Evolutionary conservation across 2,113 vertebrate species (phyloP).

Genomic region (Lepidothrix coronata): DNA sequence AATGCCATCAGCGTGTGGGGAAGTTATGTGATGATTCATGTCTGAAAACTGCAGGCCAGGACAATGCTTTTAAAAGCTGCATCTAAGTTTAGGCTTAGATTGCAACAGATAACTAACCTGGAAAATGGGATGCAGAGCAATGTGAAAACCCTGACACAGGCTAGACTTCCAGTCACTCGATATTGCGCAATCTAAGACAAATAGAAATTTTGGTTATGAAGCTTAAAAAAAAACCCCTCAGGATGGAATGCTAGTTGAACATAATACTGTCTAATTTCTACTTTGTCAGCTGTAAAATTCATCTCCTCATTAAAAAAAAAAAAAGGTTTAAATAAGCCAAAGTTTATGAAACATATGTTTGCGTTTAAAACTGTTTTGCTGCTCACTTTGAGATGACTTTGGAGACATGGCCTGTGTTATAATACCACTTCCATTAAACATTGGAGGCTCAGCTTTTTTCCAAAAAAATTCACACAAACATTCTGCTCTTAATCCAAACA

Average conservation of each 20-base stretch:
- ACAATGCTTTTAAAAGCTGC: neutral
- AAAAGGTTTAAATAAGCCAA: neutral
- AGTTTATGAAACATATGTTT: slow-evolving; percentile 41
- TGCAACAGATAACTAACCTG: neutral
- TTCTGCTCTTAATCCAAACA: slow-evolving; percentile 21
- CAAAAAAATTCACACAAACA: slow-evolving; percentile 47
- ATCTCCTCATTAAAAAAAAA: neutral
- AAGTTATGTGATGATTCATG: neutral
- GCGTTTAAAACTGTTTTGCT: slow-evolving; percentile 44
- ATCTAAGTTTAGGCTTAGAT: neutral
- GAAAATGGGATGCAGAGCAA: neutral
- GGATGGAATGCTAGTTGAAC: neutral
- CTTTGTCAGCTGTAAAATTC: slow-evolving; percentile 2
- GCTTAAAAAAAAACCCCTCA: neutral
- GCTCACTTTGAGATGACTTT: slow-evolving; percentile 35
- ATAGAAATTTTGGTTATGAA: neutral
- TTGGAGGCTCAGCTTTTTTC: slow-evolving; percentile 33
- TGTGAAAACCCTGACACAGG: neutral
- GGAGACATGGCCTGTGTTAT: slow-evolving; percentile 55
- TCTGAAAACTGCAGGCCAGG: neutral
- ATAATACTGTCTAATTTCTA: neutral
- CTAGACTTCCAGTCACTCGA: neutral
- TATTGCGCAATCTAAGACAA: neutral
- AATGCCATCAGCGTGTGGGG: neutral
- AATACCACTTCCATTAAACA: slow-evolving; percentile 68